A percentile compares a stretch with the other conserved stretches of the same genome.
phyloP scores from a whole-genome alignment of 2,888 invertebrate species.

The Plusia festucae region DNA sequence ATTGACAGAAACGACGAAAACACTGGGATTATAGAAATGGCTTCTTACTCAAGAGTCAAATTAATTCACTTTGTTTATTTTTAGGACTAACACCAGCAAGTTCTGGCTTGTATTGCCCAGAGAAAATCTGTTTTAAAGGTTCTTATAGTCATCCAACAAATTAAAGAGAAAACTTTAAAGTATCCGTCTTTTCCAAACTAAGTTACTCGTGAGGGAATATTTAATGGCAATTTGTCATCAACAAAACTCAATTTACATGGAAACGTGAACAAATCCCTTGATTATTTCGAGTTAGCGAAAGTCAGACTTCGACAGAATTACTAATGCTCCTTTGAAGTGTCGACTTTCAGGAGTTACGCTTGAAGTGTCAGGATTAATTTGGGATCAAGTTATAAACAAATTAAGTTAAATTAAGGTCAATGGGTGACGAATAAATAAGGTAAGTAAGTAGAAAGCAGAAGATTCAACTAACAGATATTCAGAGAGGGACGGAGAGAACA shows the following conservation, averaged over 20 bases:
- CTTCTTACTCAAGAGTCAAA: not conserved
- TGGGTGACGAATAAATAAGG: conserved; percentile 1
- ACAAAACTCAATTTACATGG: conserved; percentile 24
- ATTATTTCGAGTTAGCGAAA: conserved; percentile 31
- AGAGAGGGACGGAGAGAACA: no score
- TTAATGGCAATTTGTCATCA: conserved; percentile 38
- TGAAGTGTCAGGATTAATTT: conserved; percentile 26
- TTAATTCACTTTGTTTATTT: no score
- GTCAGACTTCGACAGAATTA: conserved; percentile 33
- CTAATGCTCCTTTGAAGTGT: conserved; percentile 36
- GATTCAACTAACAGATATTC: no score
- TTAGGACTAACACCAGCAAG: no score
- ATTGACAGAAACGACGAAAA: not conserved
- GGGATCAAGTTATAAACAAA: conserved; percentile 23
- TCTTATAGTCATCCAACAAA: not conserved
- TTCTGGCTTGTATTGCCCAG: not conserved
- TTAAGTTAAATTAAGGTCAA: conserved; percentile 16
- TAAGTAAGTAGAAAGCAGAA: not conserved
- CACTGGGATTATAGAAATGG: not conserved
- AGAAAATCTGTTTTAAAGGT: not conserved
- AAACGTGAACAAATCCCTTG: conserved; percentile 28
- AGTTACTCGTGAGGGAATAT: conserved; percentile 27
- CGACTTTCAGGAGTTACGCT: conserved; percentile 32
- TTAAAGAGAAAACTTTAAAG: not conserved
- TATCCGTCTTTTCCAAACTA: not conserved